Conservation (phyloP, 2,888 invertebrate species). For the Cheilosia grossa region DNA sequence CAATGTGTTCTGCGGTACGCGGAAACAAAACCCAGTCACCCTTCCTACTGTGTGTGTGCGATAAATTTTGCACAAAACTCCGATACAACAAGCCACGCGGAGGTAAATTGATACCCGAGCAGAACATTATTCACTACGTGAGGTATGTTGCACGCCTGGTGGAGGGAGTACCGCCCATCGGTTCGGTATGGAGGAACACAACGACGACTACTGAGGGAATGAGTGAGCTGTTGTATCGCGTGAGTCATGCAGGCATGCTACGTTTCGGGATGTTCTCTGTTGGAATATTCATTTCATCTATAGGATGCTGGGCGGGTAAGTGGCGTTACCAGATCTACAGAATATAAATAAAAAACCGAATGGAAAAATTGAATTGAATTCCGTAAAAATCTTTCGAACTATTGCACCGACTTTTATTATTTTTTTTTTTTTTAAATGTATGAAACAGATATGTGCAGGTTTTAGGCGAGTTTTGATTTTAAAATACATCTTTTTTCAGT, state of each 20-base stretch:
- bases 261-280: conserved; percentile 17
- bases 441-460: no score
- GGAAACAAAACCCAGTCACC: conserved; percentile 65
- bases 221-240: conserved; percentile 10
- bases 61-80: conserved; percentile 67
- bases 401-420: no score
- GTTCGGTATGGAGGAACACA: conserved; percentile 12
- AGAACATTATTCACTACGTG: conserved; percentile 56
- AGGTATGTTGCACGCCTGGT: conserved; percentile 22
- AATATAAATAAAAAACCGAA: neutral
- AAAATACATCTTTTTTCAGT: no score
- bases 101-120: conserved; percentile 63
- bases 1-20: conserved; percentile 65
- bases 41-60: conserved; percentile 41
- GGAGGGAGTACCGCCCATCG: neutral
- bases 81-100: conserved; percentile 55
- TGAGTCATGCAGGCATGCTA: conserved; percentile 46
- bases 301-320: neutral
- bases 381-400: no score
- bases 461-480: no score
- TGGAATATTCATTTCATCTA: conserved; percentile 5
- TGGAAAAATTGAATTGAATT: no score
- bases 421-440: no score
- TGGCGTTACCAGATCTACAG: conserved; percentile 22
- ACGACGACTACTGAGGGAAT: conserved; percentile 11